These are phyloP conservation scores for Theocolax elegans DNA, from an alignment of 1,140 invertebrate species.

Conservation along the genomic window DNA sequence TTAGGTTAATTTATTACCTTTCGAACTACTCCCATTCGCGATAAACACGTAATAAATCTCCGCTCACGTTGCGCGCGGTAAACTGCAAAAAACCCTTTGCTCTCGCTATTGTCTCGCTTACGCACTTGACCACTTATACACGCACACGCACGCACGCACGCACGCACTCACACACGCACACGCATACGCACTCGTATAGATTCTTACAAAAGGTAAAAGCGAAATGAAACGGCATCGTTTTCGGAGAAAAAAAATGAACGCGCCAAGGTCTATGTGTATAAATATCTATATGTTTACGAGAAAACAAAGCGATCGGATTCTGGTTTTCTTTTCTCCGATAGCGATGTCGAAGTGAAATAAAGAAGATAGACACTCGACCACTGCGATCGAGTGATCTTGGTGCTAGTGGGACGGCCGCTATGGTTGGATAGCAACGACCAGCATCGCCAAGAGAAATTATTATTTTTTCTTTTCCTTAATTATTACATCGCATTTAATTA, in stretches of 20 bases:
- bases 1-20: neutral
- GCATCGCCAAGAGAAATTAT: constrained; percentile 63
- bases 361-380: constrained; percentile 49
- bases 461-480: constrained; percentile 23
- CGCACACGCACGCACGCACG: neutral
- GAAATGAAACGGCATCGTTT: constrained; percentile 24
- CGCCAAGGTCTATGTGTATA: no score
- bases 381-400: constrained; percentile 27
- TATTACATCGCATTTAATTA: constrained; percentile 12
- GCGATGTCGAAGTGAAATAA: no score
- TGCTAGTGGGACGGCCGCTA: constrained; percentile 60
- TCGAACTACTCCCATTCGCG: neutral
- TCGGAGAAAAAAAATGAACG: no score
- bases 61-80: no score
- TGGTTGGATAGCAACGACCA: constrained; percentile 67
- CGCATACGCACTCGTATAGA: neutral
- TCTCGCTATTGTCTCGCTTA: constrained; percentile 13
- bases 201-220: constrained; percentile 18
- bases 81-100: no score
- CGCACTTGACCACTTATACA: neutral
- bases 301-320: no score
- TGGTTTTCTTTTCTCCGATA: no score
- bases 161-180: no score
- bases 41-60: constrained; percentile 3
- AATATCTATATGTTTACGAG: no score